These are phyloP conservation scores for Drosophila meridiana DNA, from an alignment of 2,888 invertebrate genomes.

Conservation along the genomic window DNA sequence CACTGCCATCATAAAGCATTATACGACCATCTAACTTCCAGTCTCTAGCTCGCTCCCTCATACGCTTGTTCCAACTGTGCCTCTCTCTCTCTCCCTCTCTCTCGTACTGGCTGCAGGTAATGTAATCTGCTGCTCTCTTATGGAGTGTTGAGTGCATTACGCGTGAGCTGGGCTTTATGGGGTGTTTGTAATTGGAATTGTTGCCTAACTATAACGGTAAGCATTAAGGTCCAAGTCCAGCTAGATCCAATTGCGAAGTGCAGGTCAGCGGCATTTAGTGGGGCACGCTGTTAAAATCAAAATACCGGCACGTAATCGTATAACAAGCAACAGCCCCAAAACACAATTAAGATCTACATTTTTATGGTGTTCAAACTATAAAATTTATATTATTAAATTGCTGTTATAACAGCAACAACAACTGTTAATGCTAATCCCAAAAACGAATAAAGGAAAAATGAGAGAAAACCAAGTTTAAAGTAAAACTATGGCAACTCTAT, in stretches of 20 bases:
- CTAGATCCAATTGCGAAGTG: slow-evolving; percentile 44
- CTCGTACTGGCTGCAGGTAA: slow-evolving; percentile 11
- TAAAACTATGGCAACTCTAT: slow-evolving; percentile 27
- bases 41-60: slow-evolving; percentile 9
- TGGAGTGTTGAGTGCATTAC: slow-evolving; percentile 48
- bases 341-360: slow-evolving; percentile 77
- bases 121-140: slow-evolving; percentile 22
- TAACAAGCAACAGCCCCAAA: slow-evolving; percentile 66
- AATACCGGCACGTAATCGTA: slow-evolving; percentile 75
- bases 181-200: slow-evolving; percentile 63
- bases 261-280: slow-evolving; percentile 59
- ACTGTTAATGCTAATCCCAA: slow-evolving; percentile 10
- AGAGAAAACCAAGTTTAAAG: slow-evolving; percentile 29
- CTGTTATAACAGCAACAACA: slow-evolving; percentile 61
- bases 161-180: slow-evolving; percentile 65
- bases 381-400: slow-evolving; percentile 77
- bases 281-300: slow-evolving; percentile 66
- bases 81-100: background rate
- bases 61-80: background rate
- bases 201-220: slow-evolving; percentile 76
- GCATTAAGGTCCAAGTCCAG: slow-evolving; percentile 25
- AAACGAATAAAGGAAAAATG: background rate
- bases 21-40: slow-evolving; percentile 25
- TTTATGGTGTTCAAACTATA: slow-evolving; percentile 78
- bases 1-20: slow-evolving; percentile 40